phyloP scores from a whole-genome alignment of 2,888 invertebrate genomes.

The Thera obeliscata region DNA sequence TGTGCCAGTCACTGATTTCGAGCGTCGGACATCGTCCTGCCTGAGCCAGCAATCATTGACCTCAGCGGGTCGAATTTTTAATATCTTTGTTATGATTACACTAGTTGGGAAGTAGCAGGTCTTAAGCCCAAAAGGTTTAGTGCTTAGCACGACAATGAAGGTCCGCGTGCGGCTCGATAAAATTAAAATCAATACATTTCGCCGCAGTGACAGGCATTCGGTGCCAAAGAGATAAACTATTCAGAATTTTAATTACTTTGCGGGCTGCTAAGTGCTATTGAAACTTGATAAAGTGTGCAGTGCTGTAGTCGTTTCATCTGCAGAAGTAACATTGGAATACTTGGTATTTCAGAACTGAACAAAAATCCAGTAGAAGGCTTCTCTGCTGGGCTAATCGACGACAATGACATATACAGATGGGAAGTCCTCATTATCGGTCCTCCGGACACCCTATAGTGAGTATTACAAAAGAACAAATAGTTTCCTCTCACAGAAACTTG shows the following conservation, averaged over 20 bases:
- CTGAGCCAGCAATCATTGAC: constrained; percentile 76
- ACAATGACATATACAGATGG: constrained; percentile 99
- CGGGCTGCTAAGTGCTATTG: constrained; percentile 50
- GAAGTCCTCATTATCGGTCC: constrained; percentile 99
- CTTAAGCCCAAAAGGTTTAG: too few relatives aligned
- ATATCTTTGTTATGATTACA: constrained; percentile 68
- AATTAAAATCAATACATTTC: constrained; percentile 76
- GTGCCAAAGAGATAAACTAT: constrained; percentile 59
- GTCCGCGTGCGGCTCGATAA: too few relatives aligned
- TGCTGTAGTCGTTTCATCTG: constrained; percentile 8
- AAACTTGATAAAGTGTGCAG: constrained; percentile 4
- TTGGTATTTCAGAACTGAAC: constrained; percentile 93
- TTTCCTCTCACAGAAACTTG: constrained; percentile 17
- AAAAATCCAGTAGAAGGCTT: constrained; percentile 99
- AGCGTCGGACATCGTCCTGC: constrained; percentile 68
- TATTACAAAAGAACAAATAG: constrained; percentile 50
- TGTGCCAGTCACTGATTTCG: constrained; percentile 56
- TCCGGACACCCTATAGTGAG: constrained; percentile 99
- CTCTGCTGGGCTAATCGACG: constrained; percentile 99
- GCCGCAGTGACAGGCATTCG: constrained; percentile 68
- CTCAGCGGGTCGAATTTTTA: constrained; percentile 80
- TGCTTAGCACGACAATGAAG: too few relatives aligned
- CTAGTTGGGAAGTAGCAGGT: too few relatives aligned
- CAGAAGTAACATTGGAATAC: constrained; percentile 9
- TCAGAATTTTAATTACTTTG: constrained; percentile 41